Base-by-base conservation (phyloP, 2,888 invertebrate genomes). In the Lamproptera curius region DNA sequence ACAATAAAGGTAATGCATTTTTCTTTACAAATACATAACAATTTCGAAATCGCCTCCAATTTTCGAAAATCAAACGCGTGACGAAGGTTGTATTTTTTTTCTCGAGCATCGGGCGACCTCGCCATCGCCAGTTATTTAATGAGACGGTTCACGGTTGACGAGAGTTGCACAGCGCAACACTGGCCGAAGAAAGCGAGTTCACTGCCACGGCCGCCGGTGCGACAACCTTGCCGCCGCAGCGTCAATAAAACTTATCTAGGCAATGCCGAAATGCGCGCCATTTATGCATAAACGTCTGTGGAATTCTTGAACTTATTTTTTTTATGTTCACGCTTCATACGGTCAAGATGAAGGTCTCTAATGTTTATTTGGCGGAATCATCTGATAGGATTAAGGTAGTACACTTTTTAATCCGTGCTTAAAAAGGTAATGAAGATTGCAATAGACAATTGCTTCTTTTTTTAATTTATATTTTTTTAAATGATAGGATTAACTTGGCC, bases 111-210 rank as follows among this genome's bases (percentile, higher is more conserved):
- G 11, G 20, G n/a, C 23, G 47, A 47, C 42, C 47, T 47, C 31
- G 42, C 16, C 11, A 26, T 47, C 31, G 37, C 10, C 16, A 42
- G 37, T 38, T 47, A 37, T 47, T 37, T 37, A 42, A 41, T 42
- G 33, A 33, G 38, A 42, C 35, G 55, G 55, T 77, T 75, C 73
- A 80, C 78, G 79, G 75, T 76, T 73, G 73, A 76, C 65, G 58
- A 57, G 64, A 58, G 61, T 59, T 48, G 62, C 67, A 65, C 65
- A 40, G 62, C 65, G 63, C 65, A 62, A 58, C 56, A 60, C 58
- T 56, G 49, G 57, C 57, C 62, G 70, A 80, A 83, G 85, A 83
- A 84, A 85, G 84, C 81, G 85, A 86, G 86, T 86, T 87, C 87
- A 87, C 76, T 86, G 86, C 81, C 86, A 86, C 76, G 86, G 86